These are phyloP conservation scores for Calycopis cecrops DNA, from an alignment of 1,140 invertebrate species.

Conservation along the genomic window DNA sequence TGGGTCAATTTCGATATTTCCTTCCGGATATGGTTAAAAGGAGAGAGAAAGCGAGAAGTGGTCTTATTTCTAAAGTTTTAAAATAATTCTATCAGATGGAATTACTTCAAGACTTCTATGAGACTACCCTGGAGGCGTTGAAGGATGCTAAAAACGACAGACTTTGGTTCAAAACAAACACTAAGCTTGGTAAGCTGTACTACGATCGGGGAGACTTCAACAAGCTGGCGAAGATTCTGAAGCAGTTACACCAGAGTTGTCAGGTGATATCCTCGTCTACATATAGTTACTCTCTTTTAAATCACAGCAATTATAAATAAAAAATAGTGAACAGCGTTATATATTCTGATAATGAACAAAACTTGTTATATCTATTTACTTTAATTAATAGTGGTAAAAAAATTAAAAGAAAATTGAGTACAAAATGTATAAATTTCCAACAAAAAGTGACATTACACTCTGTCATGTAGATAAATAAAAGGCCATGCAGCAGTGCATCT, in stretches of 20 bases:
- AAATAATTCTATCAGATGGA: conserved; percentile 86
- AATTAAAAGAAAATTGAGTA: too few relatives aligned
- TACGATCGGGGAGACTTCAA: conserved; percentile 97
- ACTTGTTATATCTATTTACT: too few relatives aligned
- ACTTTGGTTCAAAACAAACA: conserved; percentile 99
- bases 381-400: too few relatives aligned
- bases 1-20: too few relatives aligned
- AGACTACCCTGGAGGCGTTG: conserved; percentile 97
- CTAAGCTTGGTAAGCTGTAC: conserved; percentile 98
- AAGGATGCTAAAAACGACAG: conserved; percentile 99
- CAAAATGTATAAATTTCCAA: too few relatives aligned
- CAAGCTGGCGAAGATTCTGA: conserved; percentile 96
- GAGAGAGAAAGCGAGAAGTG: too few relatives aligned
- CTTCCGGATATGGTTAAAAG: too few relatives aligned
- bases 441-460: too few relatives aligned
- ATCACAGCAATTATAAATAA: not conserved
- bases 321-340: conserved; percentile 14
- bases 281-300: not conserved
- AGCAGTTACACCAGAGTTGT: conserved; percentile 98
- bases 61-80: too few relatives aligned
- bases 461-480: too few relatives aligned
- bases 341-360: too few relatives aligned
- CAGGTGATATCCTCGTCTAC: conserved; percentile 78
- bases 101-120: conserved; percentile 99
- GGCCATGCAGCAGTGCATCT: too few relatives aligned